Conservation (phyloP, 2,888 invertebrate species). For the Leptinotarsa peninsularis region DNA sequence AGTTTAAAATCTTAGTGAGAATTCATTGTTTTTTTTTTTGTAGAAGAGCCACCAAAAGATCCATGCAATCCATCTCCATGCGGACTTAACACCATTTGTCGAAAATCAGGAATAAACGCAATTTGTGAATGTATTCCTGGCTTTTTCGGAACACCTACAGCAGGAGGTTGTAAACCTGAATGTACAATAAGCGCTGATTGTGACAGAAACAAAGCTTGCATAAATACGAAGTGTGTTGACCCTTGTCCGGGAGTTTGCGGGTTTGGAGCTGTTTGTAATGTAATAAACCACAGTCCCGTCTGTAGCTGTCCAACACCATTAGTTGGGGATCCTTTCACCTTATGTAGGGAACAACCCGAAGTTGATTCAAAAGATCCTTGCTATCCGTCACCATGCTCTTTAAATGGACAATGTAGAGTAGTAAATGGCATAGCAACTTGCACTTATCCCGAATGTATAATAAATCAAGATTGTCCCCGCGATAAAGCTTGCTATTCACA, state of each 20-base stretch:
- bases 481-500: slow-evolving; percentile 84
- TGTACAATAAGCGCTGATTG: slow-evolving; percentile 87
- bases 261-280: slow-evolving; percentile 79
- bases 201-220: slow-evolving; percentile 78
- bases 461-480: slow-evolving; percentile 88
- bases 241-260: slow-evolving; percentile 87
- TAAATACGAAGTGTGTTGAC: slow-evolving; percentile 82
- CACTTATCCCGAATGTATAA: slow-evolving; percentile 87
- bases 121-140: slow-evolving; percentile 83
- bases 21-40: slow-evolving; percentile 21
- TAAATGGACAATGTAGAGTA: slow-evolving; percentile 84
- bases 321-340: slow-evolving; percentile 85
- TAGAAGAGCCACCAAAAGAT: slow-evolving; percentile 60
- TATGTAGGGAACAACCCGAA: slow-evolving; percentile 70
- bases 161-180: slow-evolving; percentile 82
- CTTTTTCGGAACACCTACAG: slow-evolving; percentile 78
- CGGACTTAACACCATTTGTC: slow-evolving; percentile 82
- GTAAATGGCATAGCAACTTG: slow-evolving; percentile 79
- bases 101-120: slow-evolving; percentile 69
- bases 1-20: no score
- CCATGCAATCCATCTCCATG: slow-evolving; percentile 76
- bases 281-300: slow-evolving; percentile 87
- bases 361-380: slow-evolving; percentile 76
- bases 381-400: slow-evolving; percentile 85
- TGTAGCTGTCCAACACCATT: slow-evolving; percentile 81